Conservation (phyloP, 2,888 invertebrate species). For the Enoplolaimus lenunculus region DNA sequence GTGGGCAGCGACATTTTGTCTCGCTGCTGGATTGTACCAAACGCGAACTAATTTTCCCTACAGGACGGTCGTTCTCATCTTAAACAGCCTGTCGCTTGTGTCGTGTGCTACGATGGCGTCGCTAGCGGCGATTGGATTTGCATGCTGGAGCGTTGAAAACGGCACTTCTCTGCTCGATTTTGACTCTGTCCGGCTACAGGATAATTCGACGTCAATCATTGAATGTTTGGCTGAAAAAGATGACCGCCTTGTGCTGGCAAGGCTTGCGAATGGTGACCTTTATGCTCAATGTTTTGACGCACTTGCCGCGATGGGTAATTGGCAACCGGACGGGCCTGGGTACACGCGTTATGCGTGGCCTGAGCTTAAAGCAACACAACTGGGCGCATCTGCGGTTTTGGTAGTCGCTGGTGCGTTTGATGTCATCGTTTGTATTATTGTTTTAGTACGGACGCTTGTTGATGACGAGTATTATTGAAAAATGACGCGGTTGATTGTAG, state of each 20-base stretch:
- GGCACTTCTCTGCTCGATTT: neutral
- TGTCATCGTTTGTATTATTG: neutral
- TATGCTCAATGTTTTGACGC: neutral
- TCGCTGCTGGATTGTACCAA: slow-evolving; percentile 5
- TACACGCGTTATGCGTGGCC: neutral
- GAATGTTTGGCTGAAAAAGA: neutral
- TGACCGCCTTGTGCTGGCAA: neutral
- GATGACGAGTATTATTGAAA: too few species aligned
- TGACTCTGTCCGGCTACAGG: neutral
- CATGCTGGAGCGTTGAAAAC: neutral
- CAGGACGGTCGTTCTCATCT: neutral
- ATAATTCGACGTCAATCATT: neutral
- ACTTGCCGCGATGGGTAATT: neutral
- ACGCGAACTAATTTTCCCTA: slow-evolving; percentile 14
- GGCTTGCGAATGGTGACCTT: slow-evolving; percentile 10
- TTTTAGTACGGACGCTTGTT: neutral
- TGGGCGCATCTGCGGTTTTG: neutral
- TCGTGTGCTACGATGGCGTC: neutral
- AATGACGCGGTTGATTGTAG: too few species aligned
- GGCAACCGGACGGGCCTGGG: neutral
- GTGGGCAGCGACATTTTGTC: neutral
- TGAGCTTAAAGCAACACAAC: slow-evolving; percentile 4
- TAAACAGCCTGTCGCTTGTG: neutral
- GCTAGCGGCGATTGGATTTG: neutral
- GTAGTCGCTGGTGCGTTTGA: neutral